phyloP scores from a whole-genome alignment of 2,888 invertebrate genomes.

The Hypolimnas misippus region DNA sequence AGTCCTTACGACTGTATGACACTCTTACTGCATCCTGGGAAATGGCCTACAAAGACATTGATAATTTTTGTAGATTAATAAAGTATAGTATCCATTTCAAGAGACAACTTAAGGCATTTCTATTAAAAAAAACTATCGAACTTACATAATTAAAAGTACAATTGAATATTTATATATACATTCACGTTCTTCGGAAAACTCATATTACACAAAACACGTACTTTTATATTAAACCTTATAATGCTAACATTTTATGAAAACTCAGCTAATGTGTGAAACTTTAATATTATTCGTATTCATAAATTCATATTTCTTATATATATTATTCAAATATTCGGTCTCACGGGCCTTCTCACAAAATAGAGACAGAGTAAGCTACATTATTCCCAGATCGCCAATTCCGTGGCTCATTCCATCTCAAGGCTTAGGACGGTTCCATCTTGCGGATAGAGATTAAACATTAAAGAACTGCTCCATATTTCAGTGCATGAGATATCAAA shows the following conservation, averaged over 20 bases:
- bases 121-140: no score
- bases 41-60: no score
- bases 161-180: no score
- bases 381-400: slow-evolving; percentile 47
- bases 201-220: background rate
- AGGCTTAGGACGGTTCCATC: slow-evolving; percentile 64
- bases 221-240: background rate
- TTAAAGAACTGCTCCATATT: slow-evolving; percentile 60
- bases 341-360: slow-evolving; percentile 38
- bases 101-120: no score
- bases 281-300: slow-evolving; percentile 1
- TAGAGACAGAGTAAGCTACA: slow-evolving; percentile 33
- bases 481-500: slow-evolving; percentile 35
- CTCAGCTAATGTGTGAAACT: background rate
- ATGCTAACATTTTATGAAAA: background rate
- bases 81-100: no score
- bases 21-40: no score
- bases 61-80: no score
- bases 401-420: slow-evolving; percentile 54
- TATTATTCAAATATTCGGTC: slow-evolving; percentile 22
- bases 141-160: no score
- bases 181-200: background rate
- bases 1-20: no score
- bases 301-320: slow-evolving; percentile 19
- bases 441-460: slow-evolving; percentile 62